Conservation (phyloP, 1,140 invertebrate species). For the Euborellia annulipes region DNA sequence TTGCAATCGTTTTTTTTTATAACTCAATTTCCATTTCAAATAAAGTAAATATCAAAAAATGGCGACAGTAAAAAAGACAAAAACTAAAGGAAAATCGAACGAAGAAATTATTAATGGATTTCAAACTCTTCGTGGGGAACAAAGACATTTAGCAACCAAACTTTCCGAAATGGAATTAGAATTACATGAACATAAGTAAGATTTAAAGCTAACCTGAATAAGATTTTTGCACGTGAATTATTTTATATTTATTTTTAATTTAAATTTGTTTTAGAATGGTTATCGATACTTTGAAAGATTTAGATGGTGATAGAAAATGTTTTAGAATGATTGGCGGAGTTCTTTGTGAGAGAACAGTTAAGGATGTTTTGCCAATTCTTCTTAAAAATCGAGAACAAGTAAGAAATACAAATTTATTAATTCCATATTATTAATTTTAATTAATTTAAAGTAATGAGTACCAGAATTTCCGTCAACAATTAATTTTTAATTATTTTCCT, state of each 20-base stretch:
- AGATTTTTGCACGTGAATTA: constrained; percentile 6
- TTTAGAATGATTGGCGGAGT: constrained; percentile 88
- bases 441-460: too few species aligned
- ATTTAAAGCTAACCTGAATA: constrained; percentile 9
- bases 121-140: constrained; percentile 71
- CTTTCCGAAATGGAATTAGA: constrained; percentile 84
- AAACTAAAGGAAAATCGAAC: constrained; percentile 27
- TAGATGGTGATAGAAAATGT: constrained; percentile 74
- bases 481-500: too few species aligned
- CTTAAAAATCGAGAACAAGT: constrained; percentile 68
- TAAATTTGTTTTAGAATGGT: constrained; percentile 62
- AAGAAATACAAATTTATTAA: constrained; percentile 7
- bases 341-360: constrained; percentile 80
- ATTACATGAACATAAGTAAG: constrained; percentile 88
- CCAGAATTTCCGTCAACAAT: too few species aligned
- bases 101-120: constrained; percentile 79
- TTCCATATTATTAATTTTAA: too few species aligned
- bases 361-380: constrained; percentile 75
- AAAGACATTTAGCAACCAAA: constrained; percentile 68
- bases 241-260: constrained; percentile 2
- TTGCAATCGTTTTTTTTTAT: too few species aligned
- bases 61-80: constrained; percentile 3
- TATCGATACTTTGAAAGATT: constrained; percentile 78
- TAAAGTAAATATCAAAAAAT: too few species aligned
- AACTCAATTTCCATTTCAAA: too few species aligned